Evolutionary conservation across 2,113 vertebrate genomes (phyloP).

Genomic region (Rafetus swinhoei): DNA sequence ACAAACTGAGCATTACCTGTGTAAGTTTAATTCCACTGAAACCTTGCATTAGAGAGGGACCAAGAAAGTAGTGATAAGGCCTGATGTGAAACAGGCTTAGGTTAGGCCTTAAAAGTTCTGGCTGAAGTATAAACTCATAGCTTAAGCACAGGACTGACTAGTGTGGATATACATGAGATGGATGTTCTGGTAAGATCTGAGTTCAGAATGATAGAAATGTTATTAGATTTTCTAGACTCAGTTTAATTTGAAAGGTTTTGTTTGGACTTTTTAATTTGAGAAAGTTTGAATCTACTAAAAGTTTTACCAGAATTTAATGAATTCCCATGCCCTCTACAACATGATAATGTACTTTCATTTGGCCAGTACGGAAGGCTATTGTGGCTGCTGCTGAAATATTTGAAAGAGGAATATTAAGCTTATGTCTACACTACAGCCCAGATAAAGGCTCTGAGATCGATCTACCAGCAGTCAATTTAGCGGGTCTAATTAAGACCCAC

Average conservation of each 20-base stretch:
- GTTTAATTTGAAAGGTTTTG: neutral
- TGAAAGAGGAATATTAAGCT: neutral
- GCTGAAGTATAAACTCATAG: neutral
- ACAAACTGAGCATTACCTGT: neutral
- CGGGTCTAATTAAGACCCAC: too few species aligned
- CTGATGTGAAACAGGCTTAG: neutral
- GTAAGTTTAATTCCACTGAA: neutral
- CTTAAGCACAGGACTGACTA: neutral
- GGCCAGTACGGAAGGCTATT: neutral
- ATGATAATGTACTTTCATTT: neutral
- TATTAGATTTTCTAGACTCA: neutral
- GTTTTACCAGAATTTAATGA: neutral
- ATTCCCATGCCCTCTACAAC: neutral
- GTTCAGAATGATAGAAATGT: neutral
- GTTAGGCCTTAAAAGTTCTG: neutral
- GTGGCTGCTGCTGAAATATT: neutral
- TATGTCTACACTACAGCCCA: too few species aligned
- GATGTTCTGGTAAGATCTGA: neutral
- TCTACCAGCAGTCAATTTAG: too few species aligned
- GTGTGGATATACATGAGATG: neutral
- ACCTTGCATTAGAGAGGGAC: neutral
- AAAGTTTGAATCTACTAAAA: neutral
- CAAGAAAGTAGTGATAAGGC: neutral
- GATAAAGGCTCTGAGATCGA: too few species aligned
- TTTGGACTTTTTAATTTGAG: conserved; percentile 7